Conservation (phyloP, 2,113 vertebrate genomes). For the Rhinopomastus cyanomelas region DNA sequence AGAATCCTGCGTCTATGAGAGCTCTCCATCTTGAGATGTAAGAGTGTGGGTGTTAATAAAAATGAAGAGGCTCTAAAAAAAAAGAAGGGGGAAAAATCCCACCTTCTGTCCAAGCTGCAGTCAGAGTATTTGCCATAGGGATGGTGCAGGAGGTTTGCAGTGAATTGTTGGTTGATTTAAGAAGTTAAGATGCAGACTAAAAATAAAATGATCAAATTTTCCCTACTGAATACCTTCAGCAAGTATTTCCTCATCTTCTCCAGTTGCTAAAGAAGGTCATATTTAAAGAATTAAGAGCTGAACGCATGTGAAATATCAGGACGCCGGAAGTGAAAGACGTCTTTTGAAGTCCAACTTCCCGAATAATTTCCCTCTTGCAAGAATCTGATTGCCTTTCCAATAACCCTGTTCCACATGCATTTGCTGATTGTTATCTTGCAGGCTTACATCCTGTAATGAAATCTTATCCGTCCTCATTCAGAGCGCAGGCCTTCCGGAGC, state of each 20-base stretch:
- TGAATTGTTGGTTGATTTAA: not conserved
- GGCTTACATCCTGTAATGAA: not conserved
- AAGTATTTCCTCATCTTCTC: not conserved
- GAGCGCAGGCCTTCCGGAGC: rapidly evolving
- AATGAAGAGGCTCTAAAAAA: not conserved
- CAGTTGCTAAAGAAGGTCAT: not conserved
- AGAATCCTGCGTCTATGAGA: not conserved
- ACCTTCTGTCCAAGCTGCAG: not conserved
- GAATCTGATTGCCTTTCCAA: not conserved
- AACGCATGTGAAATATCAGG: not conserved
- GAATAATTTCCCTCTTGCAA: not conserved
- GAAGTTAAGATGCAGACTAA: not conserved
- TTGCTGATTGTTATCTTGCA: rapidly evolving
- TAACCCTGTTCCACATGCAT: not conserved
- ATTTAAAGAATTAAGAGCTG: not conserved
- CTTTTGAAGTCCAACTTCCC: not conserved
- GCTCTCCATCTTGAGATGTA: not conserved
- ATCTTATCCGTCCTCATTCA: rapidly evolving
- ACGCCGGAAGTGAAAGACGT: not conserved
- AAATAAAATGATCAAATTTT: not conserved
- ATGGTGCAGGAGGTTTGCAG: not conserved
- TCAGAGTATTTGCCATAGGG: not conserved
- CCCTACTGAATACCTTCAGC: not conserved
- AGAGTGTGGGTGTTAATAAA: slow-evolving; percentile 3
- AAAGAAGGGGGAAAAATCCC: not conserved